Evolutionary conservation across 2,113 vertebrate genomes (phyloP), one percentile per base, ranked within the genome.

Genomic region (Prinia subflava): DNA sequence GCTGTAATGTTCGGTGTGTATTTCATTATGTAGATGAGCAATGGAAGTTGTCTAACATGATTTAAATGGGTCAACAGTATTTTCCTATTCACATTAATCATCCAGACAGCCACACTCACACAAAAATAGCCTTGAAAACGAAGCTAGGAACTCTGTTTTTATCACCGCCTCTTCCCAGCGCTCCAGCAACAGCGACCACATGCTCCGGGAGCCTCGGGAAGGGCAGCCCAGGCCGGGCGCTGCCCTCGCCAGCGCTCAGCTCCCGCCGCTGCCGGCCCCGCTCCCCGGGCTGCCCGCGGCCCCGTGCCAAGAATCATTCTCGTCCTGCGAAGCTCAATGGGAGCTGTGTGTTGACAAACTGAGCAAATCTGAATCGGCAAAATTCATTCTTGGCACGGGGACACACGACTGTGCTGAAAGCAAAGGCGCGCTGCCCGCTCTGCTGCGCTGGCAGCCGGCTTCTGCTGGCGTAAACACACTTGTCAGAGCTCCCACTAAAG

Each of bases 1-100:
- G 93, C 91, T 89, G 65, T 82, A 97, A 97, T 68, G 91, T 96
- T 97, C 85, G 95, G 97, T 95, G 96, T 97, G 96, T 97, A 95
- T 97, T 98, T 98, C 97, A 97, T 98, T 97, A 98, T 97, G 97
- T 92, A 97, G 97, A 98, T 98, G 96, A 97, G 97, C 97, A 94
- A 96, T 96, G 96, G 96, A 97, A 97, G 94, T 97, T 93, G 71
- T 93, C 93, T 98, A 97, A 97, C 97, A 93, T 96, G 96, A 98
- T 98, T 98, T 98, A 97, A 98, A 97, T 98, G 97, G 98, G 97
- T 98, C 98, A 98, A 97, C 96, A 98, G 96, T 98, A 97, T 97
- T 98, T 98, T 98, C 97, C 97, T 97, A 95, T 90, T 97, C 97
- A 94, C 97, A 97, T 98, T 98, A 97, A 98, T 98, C 97, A 98